Base-by-base conservation (phyloP, 1,140 invertebrate genomes). In the Ceratina calcarata region DNA sequence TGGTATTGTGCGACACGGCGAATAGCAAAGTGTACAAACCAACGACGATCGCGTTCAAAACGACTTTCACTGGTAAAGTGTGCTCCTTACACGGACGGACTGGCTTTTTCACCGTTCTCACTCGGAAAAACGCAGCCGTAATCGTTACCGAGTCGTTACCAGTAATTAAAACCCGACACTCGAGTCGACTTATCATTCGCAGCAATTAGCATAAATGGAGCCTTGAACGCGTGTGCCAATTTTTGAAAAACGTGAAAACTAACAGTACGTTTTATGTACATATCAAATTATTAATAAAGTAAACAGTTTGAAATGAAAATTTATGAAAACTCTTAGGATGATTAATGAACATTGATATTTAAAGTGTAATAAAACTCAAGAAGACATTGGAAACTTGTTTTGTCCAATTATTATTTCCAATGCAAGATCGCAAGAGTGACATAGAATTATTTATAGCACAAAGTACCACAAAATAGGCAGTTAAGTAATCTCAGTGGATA, bases 51-150 rank as follows among this genome's bases (percentile, higher is more conserved):
- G 68, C 67, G 83, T 78, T 83, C 86, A 83, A 85, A 69, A 84
- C 75, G 77, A 88, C 87, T 88, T 88, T 88, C 87, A 88, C 87
- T 88, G 81, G 60, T 24, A 22, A 10, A n/a, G 24, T 24, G 22
- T 32, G n/a, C 62, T 24, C 73, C 77, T 4, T 55, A 72, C 32
- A 69, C 65, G 76, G 22, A 6, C 32, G 12, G 60, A n/a, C 58
- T 10, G 65, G 32, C 80, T 80, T 77, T 71, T 72, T 65, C 61
- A 45, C 32, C 27, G 18, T 55, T 75, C 70, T 62, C 70, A 49
- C 45, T 66, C 10, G 15, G 49, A 32, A 64, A 72, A 69, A 75
- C 61, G 57, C 6, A 18, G 27, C 32, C 16, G 27, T 66, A 73
- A 84, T 57, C 24, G 27, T 70, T 66, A 37, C 32, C 22, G 20